Conservation (phyloP, 2,113 vertebrate genomes). For the Semnornis frantzii region DNA sequence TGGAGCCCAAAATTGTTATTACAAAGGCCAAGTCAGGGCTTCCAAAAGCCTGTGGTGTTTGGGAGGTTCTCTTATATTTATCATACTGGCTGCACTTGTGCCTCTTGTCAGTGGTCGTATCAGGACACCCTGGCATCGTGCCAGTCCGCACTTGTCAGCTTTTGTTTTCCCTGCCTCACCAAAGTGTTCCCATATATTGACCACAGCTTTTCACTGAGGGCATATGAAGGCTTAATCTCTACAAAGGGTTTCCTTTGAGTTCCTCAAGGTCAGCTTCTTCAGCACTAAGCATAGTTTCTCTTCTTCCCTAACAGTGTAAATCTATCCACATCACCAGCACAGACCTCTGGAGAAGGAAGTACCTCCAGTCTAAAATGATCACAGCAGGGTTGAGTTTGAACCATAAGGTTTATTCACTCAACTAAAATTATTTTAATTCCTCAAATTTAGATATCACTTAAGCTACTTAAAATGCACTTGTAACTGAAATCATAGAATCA, state of each 20-base stretch:
- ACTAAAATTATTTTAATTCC: not conserved
- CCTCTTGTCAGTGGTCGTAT: not conserved
- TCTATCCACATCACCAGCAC: not conserved
- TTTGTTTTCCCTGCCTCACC: not conserved
- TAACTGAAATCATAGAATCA: not conserved
- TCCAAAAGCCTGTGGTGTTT: not conserved
- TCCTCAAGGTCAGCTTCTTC: not conserved
- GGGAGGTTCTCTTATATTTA: not conserved
- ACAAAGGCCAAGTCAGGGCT: not conserved
- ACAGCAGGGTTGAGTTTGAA: not conserved
- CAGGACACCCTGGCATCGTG: not conserved
- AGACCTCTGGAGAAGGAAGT: not conserved
- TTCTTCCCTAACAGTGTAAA: not conserved
- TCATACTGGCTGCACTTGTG: not conserved
- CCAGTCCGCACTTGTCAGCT: not conserved
- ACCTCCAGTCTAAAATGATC: not conserved
- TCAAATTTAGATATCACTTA: not conserved
- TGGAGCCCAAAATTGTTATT: not conserved
- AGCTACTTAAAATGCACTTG: not conserved
- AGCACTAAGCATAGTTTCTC: not conserved
- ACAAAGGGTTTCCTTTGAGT: not conserved
- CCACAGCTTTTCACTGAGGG: not conserved
- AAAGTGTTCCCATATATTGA: not conserved
- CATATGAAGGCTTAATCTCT: not conserved
- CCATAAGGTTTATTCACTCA: not conserved